Conservation (phyloP, 2,888 invertebrate species). For the Pterostichus niger region DNA sequence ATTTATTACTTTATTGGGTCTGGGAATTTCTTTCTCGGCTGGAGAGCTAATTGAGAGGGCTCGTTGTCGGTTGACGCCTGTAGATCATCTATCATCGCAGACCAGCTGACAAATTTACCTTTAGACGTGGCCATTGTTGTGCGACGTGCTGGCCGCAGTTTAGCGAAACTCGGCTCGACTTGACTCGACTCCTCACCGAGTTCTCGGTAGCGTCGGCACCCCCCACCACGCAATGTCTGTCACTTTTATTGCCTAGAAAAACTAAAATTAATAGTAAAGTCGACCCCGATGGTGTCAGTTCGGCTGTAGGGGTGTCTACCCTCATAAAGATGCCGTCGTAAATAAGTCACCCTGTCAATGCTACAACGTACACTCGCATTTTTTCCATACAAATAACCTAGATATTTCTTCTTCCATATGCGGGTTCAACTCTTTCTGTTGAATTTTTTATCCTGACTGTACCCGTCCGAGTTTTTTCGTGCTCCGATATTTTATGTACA, state of each 20-base stretch:
- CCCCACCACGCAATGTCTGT: slow-evolving; percentile 68
- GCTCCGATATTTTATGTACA: slow-evolving; percentile 49
- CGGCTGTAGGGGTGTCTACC: slow-evolving; percentile 64
- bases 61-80: slow-evolving; percentile 66
- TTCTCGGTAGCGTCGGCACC: slow-evolving; percentile 50
- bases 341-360: slow-evolving; percentile 66
- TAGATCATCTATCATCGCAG: slow-evolving; percentile 69
- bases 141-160: slow-evolving; percentile 15
- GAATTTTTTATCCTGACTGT: slow-evolving; percentile 15
- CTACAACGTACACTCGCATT: slow-evolving; percentile 12
- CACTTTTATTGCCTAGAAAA: slow-evolving; percentile 70
- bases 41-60: slow-evolving; percentile 61
- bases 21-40: slow-evolving; percentile 41
- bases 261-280: slow-evolving; percentile 69
- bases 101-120: slow-evolving; percentile 70
- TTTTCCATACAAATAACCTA: slow-evolving; percentile 53
- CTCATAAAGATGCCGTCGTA: slow-evolving; percentile 66
- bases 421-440: slow-evolving; percentile 54
- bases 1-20: slow-evolving; percentile 60
- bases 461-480: slow-evolving; percentile 21
- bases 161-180: slow-evolving; percentile 31
- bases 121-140: slow-evolving; percentile 58
- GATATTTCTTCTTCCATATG: slow-evolving; percentile 44
- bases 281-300: slow-evolving; percentile 66
- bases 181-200: slow-evolving; percentile 22